A percentile compares a stretch with the other conserved stretches of the same genome.
phyloP scores from a whole-genome alignment of 2,113 vertebrate species.

The Naja naja region DNA sequence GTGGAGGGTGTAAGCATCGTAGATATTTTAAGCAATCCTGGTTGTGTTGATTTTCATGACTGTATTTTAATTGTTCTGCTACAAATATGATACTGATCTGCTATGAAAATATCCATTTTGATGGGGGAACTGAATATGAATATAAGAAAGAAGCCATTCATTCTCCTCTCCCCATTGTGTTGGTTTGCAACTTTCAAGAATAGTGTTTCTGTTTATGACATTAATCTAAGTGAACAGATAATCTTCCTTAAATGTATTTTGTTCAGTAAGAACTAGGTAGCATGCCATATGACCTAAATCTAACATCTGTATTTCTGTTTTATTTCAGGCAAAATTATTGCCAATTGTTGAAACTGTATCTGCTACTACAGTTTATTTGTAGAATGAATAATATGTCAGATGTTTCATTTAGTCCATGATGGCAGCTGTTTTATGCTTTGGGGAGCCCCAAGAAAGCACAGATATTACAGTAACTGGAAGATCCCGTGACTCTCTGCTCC shows the following conservation, averaged over 20 bases:
- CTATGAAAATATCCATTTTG: neutral
- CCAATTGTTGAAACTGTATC: neutral
- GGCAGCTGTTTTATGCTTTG: neutral
- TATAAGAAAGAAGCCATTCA: neutral
- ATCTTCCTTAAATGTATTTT: slow-evolving; percentile 3
- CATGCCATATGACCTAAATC: neutral
- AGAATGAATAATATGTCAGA: neutral
- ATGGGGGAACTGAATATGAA: neutral
- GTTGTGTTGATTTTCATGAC: rapidly evolving
- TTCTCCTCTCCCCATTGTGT: neutral
- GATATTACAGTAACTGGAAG: neutral
- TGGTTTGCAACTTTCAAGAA: neutral
- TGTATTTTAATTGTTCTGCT: neutral
- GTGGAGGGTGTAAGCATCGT: neutral
- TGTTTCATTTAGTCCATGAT: neutral
- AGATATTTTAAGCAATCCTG: neutral
- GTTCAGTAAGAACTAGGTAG: slow-evolving; percentile 12
- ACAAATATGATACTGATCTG: neutral
- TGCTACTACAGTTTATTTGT: neutral
- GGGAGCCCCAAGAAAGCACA: neutral
- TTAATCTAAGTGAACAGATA: neutral
- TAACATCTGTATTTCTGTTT: neutral
- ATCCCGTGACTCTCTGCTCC: neutral
- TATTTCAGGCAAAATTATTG: neutral
- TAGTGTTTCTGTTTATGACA: neutral